Evolutionary conservation across 2,797 vertebrate species (phyloP).

Genomic region (Leptatherina wallacei): DNA sequence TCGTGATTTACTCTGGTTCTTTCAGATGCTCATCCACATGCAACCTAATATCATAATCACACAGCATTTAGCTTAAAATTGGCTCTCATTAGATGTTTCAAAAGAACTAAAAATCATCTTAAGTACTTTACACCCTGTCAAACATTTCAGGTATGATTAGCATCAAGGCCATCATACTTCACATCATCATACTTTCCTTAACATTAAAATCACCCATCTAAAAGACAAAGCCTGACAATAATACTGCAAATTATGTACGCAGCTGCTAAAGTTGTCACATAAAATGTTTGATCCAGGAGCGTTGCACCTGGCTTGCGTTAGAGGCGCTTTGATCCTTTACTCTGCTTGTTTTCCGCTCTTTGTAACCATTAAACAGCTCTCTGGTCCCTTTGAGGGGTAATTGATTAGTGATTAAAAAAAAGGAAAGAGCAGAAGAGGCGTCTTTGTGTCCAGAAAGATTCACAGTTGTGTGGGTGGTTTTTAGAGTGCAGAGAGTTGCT

Average conservation of each 20-base stretch:
- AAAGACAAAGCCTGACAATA: conserved; percentile 43
- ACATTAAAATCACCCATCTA: conserved; percentile 22
- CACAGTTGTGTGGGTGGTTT: conserved; percentile 37
- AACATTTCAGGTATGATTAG: conserved; percentile 43
- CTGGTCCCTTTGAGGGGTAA: conserved; percentile 66
- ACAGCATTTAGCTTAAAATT: conserved; percentile 31
- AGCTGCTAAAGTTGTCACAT: conserved; percentile 57
- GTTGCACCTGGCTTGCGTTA: conserved; percentile 75
- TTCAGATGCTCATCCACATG: neutral
- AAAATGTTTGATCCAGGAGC: conserved; percentile 63
- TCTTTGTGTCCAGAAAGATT: conserved; percentile 56
- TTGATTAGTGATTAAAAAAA: conserved; percentile 67
- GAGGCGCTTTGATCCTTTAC: conserved; percentile 77
- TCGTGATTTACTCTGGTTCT: neutral
- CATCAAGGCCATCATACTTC: conserved; percentile 15
- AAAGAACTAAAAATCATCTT: conserved; percentile 27
- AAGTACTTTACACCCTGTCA: conserved; percentile 41
- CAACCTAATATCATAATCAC: neutral
- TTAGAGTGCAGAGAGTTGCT: conserved; percentile 15
- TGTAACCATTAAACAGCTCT: conserved; percentile 69
- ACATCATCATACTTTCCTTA: conserved; percentile 26
- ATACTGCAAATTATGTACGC: conserved; percentile 48
- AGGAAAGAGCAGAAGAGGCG: conserved; percentile 47
- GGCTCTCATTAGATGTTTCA: conserved; percentile 25
- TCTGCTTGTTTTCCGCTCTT: conserved; percentile 67